These are phyloP conservation scores for Galaxias olidus DNA, from an alignment of 2,797 vertebrate genomes.

Conservation along the genomic window DNA sequence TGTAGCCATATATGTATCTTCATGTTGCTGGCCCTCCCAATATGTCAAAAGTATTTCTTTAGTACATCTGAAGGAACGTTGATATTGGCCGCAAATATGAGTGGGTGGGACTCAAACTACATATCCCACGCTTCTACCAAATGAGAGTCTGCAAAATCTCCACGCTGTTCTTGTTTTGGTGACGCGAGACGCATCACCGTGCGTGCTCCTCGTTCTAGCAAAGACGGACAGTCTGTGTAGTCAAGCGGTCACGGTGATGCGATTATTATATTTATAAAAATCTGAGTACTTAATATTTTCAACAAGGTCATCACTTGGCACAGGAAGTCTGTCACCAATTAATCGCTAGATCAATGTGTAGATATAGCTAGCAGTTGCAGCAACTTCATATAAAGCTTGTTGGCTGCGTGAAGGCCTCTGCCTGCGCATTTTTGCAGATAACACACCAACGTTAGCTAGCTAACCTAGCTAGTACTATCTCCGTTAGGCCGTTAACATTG, in stretches of 20 bases:
- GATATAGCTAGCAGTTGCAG: background rate
- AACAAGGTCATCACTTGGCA: constrained; percentile 18
- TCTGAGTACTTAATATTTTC: constrained; percentile 36
- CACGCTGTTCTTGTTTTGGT: constrained; percentile 49
- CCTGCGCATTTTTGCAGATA: background rate
- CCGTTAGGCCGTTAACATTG: background rate
- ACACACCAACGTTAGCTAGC: constrained; percentile 4
- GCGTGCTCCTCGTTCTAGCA: constrained; percentile 45
- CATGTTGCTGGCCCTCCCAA: constrained; percentile 49
- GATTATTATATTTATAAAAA: constrained; percentile 44
- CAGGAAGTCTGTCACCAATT: background rate
- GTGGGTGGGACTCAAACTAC: constrained; percentile 59
- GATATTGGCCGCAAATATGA: constrained; percentile 50
- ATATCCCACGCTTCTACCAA: constrained; percentile 59
- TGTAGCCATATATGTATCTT: constrained; percentile 74
- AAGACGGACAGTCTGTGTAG: constrained; percentile 66
- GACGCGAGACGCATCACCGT: constrained; percentile 49
- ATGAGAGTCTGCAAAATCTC: background rate
- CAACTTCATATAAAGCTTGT: too few species aligned
- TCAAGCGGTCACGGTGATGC: constrained; percentile 53
- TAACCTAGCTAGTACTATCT: background rate
- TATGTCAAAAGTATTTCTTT: constrained; percentile 25
- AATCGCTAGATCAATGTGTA: constrained; percentile 6
- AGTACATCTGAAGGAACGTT: constrained; percentile 41
- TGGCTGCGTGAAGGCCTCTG: too few species aligned